These are phyloP conservation scores for Ypsolopha sequella DNA, from an alignment of 2,888 invertebrate species.

Conservation along the genomic window DNA sequence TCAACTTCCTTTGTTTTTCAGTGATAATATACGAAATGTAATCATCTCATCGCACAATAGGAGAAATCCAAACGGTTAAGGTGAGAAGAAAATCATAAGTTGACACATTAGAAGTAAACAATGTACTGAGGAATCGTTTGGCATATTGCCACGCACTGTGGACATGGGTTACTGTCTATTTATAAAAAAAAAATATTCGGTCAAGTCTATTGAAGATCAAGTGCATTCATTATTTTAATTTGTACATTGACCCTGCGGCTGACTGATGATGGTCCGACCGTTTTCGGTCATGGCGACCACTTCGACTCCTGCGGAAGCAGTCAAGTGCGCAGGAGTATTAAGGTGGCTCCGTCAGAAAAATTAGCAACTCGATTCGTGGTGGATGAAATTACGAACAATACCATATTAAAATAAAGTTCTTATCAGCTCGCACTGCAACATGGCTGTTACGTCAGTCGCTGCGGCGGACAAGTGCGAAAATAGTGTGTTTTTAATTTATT, in stretches of 20 bases:
- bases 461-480: too few species aligned
- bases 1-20: too few species aligned
- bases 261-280: not conserved
- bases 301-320: too few species aligned
- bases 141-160: constrained; percentile 32
- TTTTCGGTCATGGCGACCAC: too few species aligned
- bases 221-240: constrained; percentile 2
- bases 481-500: too few species aligned
- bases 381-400: too few species aligned
- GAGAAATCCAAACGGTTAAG: not conserved
- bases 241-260: not conserved
- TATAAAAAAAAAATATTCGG: constrained; percentile 24
- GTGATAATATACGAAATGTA: not conserved
- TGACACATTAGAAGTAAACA: constrained; percentile 25
- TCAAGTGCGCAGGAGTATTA: too few species aligned
- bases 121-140: constrained; percentile 35
- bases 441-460: too few species aligned
- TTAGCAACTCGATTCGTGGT: too few species aligned
- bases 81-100: not conserved
- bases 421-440: too few species aligned
- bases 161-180: constrained; percentile 26
- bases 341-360: too few species aligned
- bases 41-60: not conserved
- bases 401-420: too few species aligned
- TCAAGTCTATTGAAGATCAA: constrained; percentile 3